These are phyloP conservation scores for Grammomys surdaster DNA, from an alignment of 2,113 vertebrate genomes.

Conservation along the genomic window DNA sequence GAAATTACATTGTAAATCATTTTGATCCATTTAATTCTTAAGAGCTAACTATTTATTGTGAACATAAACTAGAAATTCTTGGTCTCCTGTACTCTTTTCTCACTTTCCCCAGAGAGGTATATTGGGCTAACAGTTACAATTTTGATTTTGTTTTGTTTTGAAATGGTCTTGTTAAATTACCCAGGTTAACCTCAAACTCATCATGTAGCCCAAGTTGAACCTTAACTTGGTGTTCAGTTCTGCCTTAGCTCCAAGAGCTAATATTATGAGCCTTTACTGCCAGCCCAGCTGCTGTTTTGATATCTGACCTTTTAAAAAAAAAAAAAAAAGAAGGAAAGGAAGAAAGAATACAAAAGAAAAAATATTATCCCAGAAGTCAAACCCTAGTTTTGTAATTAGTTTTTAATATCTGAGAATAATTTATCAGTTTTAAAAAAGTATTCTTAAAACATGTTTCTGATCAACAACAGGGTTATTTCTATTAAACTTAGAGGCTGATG, in stretches of 20 bases:
- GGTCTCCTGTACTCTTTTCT: neutral
- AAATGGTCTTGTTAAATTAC: neutral
- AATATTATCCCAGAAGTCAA: neutral
- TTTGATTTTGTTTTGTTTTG: neutral
- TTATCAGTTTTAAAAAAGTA: neutral
- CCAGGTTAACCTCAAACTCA: neutral
- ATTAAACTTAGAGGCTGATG: neutral
- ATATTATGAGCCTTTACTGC: neutral
- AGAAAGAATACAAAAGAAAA: neutral
- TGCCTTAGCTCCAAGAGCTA: neutral
- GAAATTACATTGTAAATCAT: neutral
- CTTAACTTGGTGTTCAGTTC: too few species aligned
- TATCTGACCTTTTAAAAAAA: neutral
- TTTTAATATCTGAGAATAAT: conserved; percentile 17
- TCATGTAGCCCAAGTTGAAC: neutral
- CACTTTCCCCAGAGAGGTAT: neutral
- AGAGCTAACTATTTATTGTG: neutral
- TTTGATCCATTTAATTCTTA: neutral
- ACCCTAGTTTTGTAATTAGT: neutral
- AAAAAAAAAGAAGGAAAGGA: neutral
- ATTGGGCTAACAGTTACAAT: neutral
- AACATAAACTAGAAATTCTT: neutral
- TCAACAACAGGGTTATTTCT: neutral
- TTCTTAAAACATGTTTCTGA: neutral
- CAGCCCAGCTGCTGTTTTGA: conserved; percentile 8